These are phyloP conservation scores for Drosophila yakuba DNA, from an alignment of 1,140 invertebrate species.

Conservation along the genomic window DNA sequence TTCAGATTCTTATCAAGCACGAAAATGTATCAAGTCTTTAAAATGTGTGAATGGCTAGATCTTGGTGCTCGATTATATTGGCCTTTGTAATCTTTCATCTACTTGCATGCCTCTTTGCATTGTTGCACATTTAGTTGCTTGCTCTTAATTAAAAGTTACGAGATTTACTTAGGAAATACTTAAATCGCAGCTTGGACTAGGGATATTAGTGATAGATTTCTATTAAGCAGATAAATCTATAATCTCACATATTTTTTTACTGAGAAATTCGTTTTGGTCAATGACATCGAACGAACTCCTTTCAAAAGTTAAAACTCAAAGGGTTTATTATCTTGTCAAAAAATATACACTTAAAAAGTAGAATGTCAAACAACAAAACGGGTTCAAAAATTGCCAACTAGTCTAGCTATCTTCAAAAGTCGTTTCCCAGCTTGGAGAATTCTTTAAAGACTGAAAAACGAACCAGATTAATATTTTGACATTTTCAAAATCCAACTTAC, in stretches of 20 bases:
- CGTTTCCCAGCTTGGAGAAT: conserved; percentile 57
- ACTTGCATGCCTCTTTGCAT: conserved; percentile 39
- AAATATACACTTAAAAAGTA: conserved; percentile 33
- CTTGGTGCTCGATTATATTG: not conserved
- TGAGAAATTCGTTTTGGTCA: too few species aligned
- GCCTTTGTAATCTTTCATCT: conserved; percentile 13
- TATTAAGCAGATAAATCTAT: too few species aligned
- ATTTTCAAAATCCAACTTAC: not conserved
- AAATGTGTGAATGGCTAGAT: not conserved
- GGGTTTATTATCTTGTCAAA: conserved; percentile 1
- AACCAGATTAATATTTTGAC: too few species aligned
- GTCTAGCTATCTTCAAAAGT: conserved; percentile 43
- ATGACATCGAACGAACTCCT: too few species aligned
- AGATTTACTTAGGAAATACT: too few species aligned
- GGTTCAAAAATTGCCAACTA: conserved; percentile 15
- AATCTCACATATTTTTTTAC: too few species aligned
- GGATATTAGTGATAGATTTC: too few species aligned
- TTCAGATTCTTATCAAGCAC: not conserved
- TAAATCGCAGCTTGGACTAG: too few species aligned
- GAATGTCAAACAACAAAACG: not conserved
- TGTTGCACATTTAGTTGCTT: conserved; percentile 42
- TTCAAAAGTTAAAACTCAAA: not conserved
- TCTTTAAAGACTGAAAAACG: conserved; percentile 4
- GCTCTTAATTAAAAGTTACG: not conserved
- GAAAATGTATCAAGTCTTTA: too few species aligned